Base-by-base conservation (phyloP, 2,113 vertebrate genomes). In the Phylloscopus trochilus region DNA sequence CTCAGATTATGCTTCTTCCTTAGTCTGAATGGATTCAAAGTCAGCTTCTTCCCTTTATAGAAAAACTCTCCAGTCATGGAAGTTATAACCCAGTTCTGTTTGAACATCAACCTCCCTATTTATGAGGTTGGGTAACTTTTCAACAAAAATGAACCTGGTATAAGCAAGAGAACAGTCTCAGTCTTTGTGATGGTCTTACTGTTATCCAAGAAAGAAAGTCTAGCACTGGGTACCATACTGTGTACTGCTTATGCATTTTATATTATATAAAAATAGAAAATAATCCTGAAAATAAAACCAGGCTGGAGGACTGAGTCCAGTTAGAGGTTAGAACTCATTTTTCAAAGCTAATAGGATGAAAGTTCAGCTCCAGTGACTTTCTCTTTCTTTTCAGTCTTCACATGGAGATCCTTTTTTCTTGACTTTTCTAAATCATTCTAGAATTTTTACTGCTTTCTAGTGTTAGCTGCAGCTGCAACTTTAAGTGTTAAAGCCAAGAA, bases 301-400 rank as follows among this genome's bases (percentile, higher is more conserved):
- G 10, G 2, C 8, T 67, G 13, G 23, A 16, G 28, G 12, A 9
- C 21, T 0, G 3, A 67, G 11, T 21, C 20, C 27, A 47, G 15
- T 37, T 78, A 39, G 14, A 47, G 49, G 6, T 60, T 73, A 73
- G 15, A 88, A 80, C 3, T 37, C 13, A n/a, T 12, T 37, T 90
- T 82, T 79, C 28, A 60, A 75, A 52, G 15, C 23, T 60, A 30
- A 1, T 26, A 49, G 7, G 11, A 31, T 39, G 5, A 51, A 83
- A 70, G 23, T 74, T 81, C 39, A 70, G 14, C 17, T 26, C 24
- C 5, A 2, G 10, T 67, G 31, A 44, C 4, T 28, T 73, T 80
- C 20, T 39, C n/a, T 41, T 90, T 59, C 33, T 70, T 75, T 87
- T 73, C 49, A 66, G 22, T 68, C n/a, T 80, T 85, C 31, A 28